phyloP scores from a whole-genome alignment of 2,113 vertebrate genomes.

The Hypanus sabinus region DNA sequence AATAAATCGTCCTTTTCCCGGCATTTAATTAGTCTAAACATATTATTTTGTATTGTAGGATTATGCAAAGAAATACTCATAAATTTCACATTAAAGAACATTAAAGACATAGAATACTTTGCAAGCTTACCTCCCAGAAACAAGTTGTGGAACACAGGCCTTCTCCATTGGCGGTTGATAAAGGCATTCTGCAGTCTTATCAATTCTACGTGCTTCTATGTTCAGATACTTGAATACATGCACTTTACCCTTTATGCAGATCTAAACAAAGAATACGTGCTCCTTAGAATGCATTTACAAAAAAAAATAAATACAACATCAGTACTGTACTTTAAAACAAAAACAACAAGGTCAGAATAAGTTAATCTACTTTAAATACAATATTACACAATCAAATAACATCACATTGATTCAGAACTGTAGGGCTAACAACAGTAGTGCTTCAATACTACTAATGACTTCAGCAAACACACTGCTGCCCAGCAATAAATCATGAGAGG shows the following conservation, averaged over 20 bases:
- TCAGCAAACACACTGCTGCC: background rate
- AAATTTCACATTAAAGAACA: background rate
- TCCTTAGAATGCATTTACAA: background rate
- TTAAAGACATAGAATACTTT: background rate
- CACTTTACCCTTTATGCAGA: constrained; percentile 88
- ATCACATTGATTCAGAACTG: background rate
- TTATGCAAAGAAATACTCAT: background rate
- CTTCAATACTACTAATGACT: background rate
- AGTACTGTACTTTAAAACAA: background rate
- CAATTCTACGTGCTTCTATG: constrained; percentile 81
- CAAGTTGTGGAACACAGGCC: constrained; percentile 67
- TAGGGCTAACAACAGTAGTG: background rate
- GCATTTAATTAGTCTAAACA: background rate
- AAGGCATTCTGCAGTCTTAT: constrained; percentile 74
- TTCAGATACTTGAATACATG: constrained; percentile 94
- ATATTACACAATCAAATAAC: too few species aligned
- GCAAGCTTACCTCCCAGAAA: constrained; percentile 67
- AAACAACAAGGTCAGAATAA: background rate
- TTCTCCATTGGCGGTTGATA: constrained; percentile 77
- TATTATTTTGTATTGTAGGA: background rate
- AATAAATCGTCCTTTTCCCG: background rate
- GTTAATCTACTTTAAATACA: background rate
- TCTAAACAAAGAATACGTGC: constrained; percentile 52
- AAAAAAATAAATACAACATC: background rate
- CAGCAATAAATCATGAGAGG: too few species aligned